Evolutionary conservation across 2,888 invertebrate genomes (phyloP).

Genomic region (Itoplectis maculator): DNA sequence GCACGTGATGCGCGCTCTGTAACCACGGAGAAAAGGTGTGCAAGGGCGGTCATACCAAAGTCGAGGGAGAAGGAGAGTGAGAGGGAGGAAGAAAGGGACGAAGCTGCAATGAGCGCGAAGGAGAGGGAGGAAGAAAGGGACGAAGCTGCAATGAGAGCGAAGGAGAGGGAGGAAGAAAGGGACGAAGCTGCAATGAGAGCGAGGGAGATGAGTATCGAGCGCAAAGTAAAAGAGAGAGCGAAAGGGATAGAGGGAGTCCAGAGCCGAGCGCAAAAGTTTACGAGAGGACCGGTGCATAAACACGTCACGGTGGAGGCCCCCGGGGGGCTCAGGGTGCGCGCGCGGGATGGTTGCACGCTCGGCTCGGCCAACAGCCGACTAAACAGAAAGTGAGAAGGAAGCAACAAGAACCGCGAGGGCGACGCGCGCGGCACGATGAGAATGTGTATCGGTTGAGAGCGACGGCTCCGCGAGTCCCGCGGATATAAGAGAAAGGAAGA

Average conservation of each 20-base stretch:
- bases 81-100: constrained; percentile 31
- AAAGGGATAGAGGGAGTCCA: constrained; percentile 60
- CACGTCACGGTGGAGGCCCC: constrained; percentile 75
- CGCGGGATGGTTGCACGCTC: constrained; percentile 62
- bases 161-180: constrained; percentile 37
- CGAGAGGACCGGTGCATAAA: constrained; percentile 78
- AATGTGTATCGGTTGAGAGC: constrained; percentile 39
- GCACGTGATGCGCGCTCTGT: constrained; percentile 18
- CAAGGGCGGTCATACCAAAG: constrained; percentile 48
- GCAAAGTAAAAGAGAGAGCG: constrained; percentile 21
- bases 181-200: constrained; percentile 5
- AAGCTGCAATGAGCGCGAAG: constrained; percentile 2
- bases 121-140: constrained; percentile 36
- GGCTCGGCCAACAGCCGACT: constrained; percentile 65
- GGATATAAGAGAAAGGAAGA: no score
- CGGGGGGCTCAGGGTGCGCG: constrained; percentile 68
- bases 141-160: constrained; percentile 3
- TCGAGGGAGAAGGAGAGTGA: constrained; percentile 39
- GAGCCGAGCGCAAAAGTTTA: constrained; percentile 71
- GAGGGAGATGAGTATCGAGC: constrained; percentile 19
- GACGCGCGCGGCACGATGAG: constrained; percentile 27
- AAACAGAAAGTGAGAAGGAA: constrained; percentile 53
- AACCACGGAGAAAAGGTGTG: constrained; percentile 27
- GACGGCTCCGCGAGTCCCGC: no score
- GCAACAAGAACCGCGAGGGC: not conserved